A percentile compares a stretch with the other conserved stretches of the same genome.
Evolutionary conservation across 2,797 vertebrate species (phyloP).

Genomic region (Podargus strigoides): DNA sequence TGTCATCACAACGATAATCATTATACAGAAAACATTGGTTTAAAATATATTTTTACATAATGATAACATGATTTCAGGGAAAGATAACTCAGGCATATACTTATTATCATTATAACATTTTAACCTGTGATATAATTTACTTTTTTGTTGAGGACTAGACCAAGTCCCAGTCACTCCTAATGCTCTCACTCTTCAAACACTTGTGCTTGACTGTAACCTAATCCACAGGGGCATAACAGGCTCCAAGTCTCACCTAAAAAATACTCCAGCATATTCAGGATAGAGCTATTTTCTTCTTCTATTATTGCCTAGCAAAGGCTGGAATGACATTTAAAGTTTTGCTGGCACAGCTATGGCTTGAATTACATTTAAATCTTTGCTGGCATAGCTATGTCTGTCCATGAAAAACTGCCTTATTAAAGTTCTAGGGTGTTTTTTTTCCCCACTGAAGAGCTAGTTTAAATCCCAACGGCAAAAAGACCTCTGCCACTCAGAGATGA

Average conservation of each 20-base stretch:
- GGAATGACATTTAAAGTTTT: not conserved
- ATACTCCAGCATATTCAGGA: not conserved
- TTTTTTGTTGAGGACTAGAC: not conserved
- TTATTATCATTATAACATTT: not conserved
- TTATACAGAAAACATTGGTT: not conserved
- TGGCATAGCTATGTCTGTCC: not conserved
- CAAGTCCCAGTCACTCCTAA: not conserved
- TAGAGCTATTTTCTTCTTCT: not conserved
- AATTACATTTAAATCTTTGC: not conserved
- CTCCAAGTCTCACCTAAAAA: not conserved
- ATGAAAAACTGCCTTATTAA: not conserved
- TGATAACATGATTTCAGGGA: not conserved
- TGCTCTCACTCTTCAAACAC: not conserved
- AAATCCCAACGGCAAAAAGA: not conserved
- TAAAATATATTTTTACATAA: not conserved
- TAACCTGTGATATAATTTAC: not conserved
- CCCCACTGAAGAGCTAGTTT: not conserved
- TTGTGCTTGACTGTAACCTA: not conserved
- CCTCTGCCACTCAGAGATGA: not conserved
- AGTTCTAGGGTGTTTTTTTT: fast-evolving
- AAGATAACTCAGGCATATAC: not conserved
- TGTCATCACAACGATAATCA: not conserved
- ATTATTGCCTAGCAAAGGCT: not conserved
- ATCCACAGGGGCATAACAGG: not conserved
- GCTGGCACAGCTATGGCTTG: not conserved